Percentiles rank a stretch among this genome's conserved stretches.
Conservation (phyloP, 2,797 vertebrate species). For the Simalia tracyae region DNA sequence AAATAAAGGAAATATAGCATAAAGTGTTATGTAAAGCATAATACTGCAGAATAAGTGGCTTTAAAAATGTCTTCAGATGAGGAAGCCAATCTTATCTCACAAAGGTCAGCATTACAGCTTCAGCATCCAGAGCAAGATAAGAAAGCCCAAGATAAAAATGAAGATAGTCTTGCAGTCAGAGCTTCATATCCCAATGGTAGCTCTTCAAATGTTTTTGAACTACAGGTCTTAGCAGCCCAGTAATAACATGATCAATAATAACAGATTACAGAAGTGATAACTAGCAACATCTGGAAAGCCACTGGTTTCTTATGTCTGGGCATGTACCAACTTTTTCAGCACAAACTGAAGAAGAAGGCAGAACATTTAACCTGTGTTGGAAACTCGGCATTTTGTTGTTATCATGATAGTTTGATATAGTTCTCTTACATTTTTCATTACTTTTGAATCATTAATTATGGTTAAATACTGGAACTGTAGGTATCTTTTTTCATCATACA, state of each 20-base stretch:
- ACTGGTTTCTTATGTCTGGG: neutral
- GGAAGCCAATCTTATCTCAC: neutral
- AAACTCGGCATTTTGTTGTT: neutral
- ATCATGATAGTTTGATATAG: neutral
- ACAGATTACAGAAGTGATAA: neutral
- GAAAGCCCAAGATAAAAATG: neutral
- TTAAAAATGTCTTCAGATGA: neutral
- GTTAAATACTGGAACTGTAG: neutral
- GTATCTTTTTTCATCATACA: constrained; percentile 19
- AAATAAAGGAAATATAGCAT: constrained; percentile 25
- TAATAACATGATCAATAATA: neutral
- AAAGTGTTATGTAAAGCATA: constrained; percentile 53
- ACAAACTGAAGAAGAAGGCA: neutral
- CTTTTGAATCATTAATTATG: neutral
- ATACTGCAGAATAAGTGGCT: constrained; percentile 40
- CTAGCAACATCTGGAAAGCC: neutral
- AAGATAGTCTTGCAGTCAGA: neutral
- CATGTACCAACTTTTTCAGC: neutral
- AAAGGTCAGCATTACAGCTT: neutral
- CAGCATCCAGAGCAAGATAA: neutral
- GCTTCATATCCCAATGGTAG: neutral
- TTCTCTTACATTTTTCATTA: neutral
- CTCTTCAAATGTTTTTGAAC: neutral
- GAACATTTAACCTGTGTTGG: neutral
- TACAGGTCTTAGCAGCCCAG: neutral